These are phyloP conservation scores for Pachyuromys duprasi DNA, from an alignment of 2,797 vertebrate genomes.

Conservation along the genomic window DNA sequence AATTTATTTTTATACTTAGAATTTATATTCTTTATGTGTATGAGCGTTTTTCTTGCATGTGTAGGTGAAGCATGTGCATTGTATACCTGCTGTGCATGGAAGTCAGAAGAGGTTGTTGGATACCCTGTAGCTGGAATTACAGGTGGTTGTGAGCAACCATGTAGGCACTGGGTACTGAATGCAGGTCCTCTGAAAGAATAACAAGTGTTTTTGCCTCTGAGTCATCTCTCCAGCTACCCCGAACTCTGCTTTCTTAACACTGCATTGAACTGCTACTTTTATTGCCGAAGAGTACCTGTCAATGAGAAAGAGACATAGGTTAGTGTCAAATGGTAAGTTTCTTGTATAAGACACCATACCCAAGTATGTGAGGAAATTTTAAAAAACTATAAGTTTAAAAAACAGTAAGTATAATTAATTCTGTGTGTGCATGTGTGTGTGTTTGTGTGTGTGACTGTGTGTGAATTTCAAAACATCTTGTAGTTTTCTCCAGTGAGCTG, in stretches of 20 bases:
- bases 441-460: not conserved
- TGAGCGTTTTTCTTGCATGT: not conserved
- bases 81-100: not conserved
- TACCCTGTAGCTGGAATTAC: not conserved
- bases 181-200: not conserved
- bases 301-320: constrained; percentile 16
- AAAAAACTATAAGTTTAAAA: not conserved
- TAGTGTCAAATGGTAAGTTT: constrained; percentile 16
- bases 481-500: constrained; percentile 62
- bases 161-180: not conserved
- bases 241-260: not conserved
- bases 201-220: not conserved
- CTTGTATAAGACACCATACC: constrained; percentile 6
- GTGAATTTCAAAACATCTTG: constrained; percentile 65
- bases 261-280: constrained; percentile 9
- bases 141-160: not conserved
- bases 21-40: not conserved
- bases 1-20: not conserved
- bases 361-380: constrained; percentile 13
- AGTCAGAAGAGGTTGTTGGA: not conserved
- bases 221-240: not conserved
- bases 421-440: not conserved
- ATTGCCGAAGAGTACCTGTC: not conserved
- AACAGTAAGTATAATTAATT: constrained; percentile 1
- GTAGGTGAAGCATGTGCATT: not conserved